A percentile compares a stretch with the other conserved stretches of the same genome.
These are phyloP conservation scores for Sarcophaga subvicina DNA, from an alignment of 2,888 invertebrate species.

Conservation along the genomic window DNA sequence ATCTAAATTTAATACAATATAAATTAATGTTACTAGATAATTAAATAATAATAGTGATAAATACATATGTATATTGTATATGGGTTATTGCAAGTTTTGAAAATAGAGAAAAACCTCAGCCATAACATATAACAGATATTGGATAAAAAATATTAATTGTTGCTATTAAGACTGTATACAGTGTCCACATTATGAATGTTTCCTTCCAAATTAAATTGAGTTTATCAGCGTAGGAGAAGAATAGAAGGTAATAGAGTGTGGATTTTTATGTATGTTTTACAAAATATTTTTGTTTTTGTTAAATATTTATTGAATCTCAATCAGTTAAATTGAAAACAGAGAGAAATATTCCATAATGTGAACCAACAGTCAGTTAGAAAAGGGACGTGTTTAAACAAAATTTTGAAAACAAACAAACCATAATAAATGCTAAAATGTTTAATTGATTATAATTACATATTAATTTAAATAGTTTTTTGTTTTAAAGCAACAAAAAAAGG, in stretches of 20 bases:
- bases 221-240: too few species aligned
- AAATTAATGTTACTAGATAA: slow-evolving; percentile 25
- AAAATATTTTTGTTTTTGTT: too few species aligned
- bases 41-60: slow-evolving; percentile 41
- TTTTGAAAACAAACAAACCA: neutral
- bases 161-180: too few species aligned
- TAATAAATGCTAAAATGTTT: neutral
- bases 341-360: too few species aligned
- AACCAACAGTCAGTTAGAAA: too few species aligned
- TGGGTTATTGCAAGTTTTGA: slow-evolving; percentile 9
- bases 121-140: slow-evolving; percentile 39
- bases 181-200: too few species aligned
- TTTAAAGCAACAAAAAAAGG: neutral
- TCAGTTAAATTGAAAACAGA: too few species aligned
- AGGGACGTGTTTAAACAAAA: neutral
- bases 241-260: too few species aligned
- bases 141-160: too few species aligned
- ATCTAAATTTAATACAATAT: slow-evolving; percentile 41
- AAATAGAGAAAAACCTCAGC: slow-evolving; percentile 47
- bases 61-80: neutral
- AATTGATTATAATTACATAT: neutral
- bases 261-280: too few species aligned
- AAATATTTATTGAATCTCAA: too few species aligned
- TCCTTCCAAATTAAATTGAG: too few species aligned
- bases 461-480: neutral